A percentile compares a stretch with the other conserved stretches of the same genome.
phyloP scores from a whole-genome alignment of 2,113 vertebrate genomes.

The Psilopogon haemacephalus region DNA sequence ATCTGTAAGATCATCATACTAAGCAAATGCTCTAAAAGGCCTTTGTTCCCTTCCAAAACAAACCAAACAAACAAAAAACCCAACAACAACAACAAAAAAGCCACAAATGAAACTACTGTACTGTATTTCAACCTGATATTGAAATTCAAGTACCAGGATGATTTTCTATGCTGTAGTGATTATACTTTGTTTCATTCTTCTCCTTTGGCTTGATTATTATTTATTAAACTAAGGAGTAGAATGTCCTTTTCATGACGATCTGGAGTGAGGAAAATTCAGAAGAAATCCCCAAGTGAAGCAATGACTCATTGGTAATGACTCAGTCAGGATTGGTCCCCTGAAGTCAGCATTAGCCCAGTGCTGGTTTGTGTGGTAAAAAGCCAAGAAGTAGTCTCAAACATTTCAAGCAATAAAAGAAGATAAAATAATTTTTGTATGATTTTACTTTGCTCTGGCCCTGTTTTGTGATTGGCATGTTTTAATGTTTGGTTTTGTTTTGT shows the following conservation, averaged over 20 bases:
- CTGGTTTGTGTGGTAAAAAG: not conserved
- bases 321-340: not conserved
- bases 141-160: not conserved
- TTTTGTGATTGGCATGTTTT: not conserved
- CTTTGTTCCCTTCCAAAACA: not conserved
- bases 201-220: not conserved
- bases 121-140: not conserved
- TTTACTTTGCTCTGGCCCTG: not conserved
- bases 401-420: not conserved
- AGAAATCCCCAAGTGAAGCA: constrained; percentile 29
- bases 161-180: not conserved
- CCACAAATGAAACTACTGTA: not conserved
- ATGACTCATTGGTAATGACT: constrained; percentile 3
- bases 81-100: too few relatives aligned
- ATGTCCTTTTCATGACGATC: not conserved
- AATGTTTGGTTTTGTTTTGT: not conserved
- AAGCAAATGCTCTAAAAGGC: not conserved
- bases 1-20: constrained; percentile 18
- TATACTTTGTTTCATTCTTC: not conserved
- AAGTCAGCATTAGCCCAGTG: not conserved
- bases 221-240: not conserved
- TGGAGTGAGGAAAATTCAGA: not conserved
- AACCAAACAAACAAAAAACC: too few relatives aligned
- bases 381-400: not conserved
- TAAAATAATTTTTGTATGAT: not conserved